These are phyloP conservation scores for Steinernema scapterisci DNA, from an alignment of 2,888 invertebrate genomes.

Conservation along the genomic window DNA sequence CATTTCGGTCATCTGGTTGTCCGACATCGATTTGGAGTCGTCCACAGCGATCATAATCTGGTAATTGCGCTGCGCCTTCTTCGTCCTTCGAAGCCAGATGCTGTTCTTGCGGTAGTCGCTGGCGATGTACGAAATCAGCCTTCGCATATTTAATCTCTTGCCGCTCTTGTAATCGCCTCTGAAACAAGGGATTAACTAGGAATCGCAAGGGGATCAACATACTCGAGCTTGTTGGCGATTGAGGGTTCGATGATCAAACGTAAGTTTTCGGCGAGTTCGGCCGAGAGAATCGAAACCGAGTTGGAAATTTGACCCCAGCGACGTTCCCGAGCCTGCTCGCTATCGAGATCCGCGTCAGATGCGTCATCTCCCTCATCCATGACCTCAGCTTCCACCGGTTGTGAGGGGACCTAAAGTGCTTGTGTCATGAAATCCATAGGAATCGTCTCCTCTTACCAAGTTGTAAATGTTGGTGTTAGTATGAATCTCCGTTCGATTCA, in stretches of 20 bases:
- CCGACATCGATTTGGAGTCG: conserved; percentile 80
- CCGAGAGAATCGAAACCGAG: conserved; percentile 73
- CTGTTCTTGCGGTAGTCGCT: conserved; percentile 98
- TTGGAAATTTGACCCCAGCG: conserved; percentile 56
- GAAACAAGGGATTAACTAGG: conserved; percentile 32
- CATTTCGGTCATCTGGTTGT: conserved; percentile 75
- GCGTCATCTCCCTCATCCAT: conserved; percentile 42
- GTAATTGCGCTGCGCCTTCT: conserved; percentile 92
- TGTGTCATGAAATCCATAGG: not conserved
- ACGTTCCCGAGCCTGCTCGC: not conserved
- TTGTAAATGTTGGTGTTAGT: conserved; percentile 35
- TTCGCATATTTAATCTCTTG: conserved; percentile 94
- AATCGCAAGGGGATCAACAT: conserved; percentile 34
- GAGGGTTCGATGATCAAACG: conserved; percentile 93
- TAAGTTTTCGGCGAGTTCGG: conserved; percentile 88
- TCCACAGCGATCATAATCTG: conserved; percentile 94
- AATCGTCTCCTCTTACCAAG: conserved; percentile 29
- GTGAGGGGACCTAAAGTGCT: too few species aligned
- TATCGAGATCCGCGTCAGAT: conserved; percentile 16
- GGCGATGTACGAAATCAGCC: conserved; percentile 96
- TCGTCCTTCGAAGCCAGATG: conserved; percentile 94
- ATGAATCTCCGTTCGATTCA: conserved; percentile 33
- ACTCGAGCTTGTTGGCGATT: conserved; percentile 82
- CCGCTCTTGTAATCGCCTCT: conserved; percentile 94
- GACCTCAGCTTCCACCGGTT: not conserved